Conservation (phyloP, 2,797 vertebrate species). For the Mormyrops boulengeri region DNA sequence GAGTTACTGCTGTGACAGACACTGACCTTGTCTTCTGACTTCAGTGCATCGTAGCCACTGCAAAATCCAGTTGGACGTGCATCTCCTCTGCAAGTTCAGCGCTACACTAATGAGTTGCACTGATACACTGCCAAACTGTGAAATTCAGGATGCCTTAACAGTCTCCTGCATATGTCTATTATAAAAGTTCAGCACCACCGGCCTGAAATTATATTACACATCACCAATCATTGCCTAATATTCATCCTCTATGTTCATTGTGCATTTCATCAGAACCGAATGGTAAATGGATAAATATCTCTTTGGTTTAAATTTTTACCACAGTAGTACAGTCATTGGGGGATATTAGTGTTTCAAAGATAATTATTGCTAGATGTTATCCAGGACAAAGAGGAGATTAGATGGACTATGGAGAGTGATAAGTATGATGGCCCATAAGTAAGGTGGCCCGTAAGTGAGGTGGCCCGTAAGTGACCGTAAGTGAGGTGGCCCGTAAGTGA, state of each 20-base stretch:
- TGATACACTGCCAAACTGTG: neutral
- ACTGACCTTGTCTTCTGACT: neutral
- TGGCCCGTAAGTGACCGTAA: no score
- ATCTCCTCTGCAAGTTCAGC: neutral
- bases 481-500: no score
- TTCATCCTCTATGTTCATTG: neutral
- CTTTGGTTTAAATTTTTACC: slow-evolving; percentile 49
- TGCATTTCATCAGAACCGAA: neutral
- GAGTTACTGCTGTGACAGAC: neutral
- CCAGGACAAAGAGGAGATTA: neutral
- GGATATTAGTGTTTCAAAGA: slow-evolving; percentile 52
- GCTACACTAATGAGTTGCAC: neutral
- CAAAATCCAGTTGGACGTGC: neutral
- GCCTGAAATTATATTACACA: neutral
- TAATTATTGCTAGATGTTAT: neutral
- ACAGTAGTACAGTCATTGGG: slow-evolving; percentile 57
- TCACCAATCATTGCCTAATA: neutral
- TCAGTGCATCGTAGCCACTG: neutral
- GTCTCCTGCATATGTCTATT: neutral
- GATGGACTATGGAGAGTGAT: neutral
- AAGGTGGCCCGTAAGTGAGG: no score
- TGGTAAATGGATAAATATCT: neutral
- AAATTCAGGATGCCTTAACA: neutral
- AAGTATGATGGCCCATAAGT: no score
- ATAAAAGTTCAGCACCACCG: neutral